phyloP scores from a whole-genome alignment of 2,113 vertebrate species.

The Ursus arctos region DNA sequence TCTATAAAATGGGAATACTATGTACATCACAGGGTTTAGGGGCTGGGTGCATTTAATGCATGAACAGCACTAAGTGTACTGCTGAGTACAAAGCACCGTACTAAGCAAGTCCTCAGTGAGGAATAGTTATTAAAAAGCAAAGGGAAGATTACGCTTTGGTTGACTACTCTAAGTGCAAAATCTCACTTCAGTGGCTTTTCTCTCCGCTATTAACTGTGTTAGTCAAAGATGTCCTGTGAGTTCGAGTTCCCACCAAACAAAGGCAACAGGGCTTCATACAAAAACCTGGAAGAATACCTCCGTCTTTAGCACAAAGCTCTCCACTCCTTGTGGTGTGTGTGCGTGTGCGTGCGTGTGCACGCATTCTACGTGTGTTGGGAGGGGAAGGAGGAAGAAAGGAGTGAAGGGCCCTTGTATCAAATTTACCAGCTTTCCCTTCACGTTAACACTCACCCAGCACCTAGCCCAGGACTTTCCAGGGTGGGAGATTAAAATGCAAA shows the following conservation, averaged over 20 bases:
- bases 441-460: slow-evolving; percentile 25
- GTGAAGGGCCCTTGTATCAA: not conserved
- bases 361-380: not conserved
- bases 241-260: not conserved
- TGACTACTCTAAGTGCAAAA: not conserved
- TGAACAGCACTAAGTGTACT: not conserved
- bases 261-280: not conserved
- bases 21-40: not conserved
- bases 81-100: not conserved
- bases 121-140: not conserved
- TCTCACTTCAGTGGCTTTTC: not conserved
- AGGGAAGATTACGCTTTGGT: not conserved
- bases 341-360: not conserved
- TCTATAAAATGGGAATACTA: not conserved
- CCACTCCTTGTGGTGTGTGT: not conserved
- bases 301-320: not conserved
- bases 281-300: not conserved
- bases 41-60: not conserved
- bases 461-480: not conserved
- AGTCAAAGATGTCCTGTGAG: slow-evolving; percentile 9
- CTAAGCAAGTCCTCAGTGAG: not conserved
- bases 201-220: not conserved
- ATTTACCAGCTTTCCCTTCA: slow-evolving; percentile 29
- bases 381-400: not conserved
- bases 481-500: slow-evolving; percentile 19